These are phyloP conservation scores for Pristionchus exspectatus DNA, from an alignment of 2,888 invertebrate species.

Conservation along the genomic window DNA sequence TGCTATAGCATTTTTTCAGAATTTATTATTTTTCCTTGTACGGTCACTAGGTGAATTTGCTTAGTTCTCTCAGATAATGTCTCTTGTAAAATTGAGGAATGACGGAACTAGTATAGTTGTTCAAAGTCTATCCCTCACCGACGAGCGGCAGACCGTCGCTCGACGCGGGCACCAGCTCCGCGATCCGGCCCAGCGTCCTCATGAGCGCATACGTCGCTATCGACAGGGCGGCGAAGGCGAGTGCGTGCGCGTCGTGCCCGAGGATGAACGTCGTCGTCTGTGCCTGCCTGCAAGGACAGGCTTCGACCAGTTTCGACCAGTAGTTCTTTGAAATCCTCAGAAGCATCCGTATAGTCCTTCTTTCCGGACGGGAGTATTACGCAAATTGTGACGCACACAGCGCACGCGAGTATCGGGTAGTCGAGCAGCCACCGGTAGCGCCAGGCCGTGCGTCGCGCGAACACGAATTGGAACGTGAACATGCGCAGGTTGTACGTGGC, in stretches of 20 bases:
- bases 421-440: not conserved
- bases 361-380: too few relatives aligned
- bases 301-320: too few relatives aligned
- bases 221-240: not conserved
- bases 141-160: not conserved
- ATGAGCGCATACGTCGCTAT: not conserved
- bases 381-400: not conserved
- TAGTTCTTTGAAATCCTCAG: too few relatives aligned
- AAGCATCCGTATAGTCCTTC: too few relatives aligned
- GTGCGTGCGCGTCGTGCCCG: not conserved
- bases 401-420: not conserved
- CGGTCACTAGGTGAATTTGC: too few relatives aligned
- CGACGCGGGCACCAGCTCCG: not conserved
- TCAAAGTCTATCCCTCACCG: not conserved
- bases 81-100: too few relatives aligned
- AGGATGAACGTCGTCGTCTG: not conserved
- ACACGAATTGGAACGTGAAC: not conserved
- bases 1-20: too few relatives aligned
- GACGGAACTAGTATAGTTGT: too few relatives aligned
- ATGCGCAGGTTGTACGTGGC: not conserved
- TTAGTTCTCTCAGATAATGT: too few relatives aligned
- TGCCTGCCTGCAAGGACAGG: not conserved
- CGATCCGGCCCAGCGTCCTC: not conserved
- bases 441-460: not conserved
- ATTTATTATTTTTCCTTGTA: too few relatives aligned